Base-by-base conservation (phyloP, 1,140 invertebrate species). In the Copidosoma floridanum region DNA sequence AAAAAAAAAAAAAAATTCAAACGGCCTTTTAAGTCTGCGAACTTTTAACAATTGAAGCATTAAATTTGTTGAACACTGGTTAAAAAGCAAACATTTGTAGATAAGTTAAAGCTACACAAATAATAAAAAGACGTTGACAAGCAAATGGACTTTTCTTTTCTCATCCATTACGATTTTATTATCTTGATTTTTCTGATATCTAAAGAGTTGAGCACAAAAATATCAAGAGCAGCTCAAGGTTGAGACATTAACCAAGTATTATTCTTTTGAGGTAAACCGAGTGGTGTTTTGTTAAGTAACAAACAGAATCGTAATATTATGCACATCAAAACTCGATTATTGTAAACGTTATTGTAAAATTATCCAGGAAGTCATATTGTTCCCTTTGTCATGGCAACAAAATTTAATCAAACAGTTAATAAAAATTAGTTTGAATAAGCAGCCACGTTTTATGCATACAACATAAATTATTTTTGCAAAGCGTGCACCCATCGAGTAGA, bases 401-500 rank as follows among this genome's bases (percentile, higher is more conserved):
- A n/a, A n/a, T n/a, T n/a, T n/a, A n/a, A n/a, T n/a, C n/a, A n/a
- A n/a, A n/a, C n/a, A n/a, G n/a, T n/a, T n/a, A n/a, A n/a, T n/a
- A n/a, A n/a, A n/a, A n/a, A n/a, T n/a, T n/a, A n/a, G n/a, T n/a
- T n/a, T n/a, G n/a, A n/a, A n/a, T n/a, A n/a, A n/a, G n/a, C n/a
- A n/a, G n/a, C n/a, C n/a, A n/a, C n/a, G n/a, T n/a, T n/a, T n/a
- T n/a, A n/a, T n/a, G n/a, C n/a, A n/a, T n/a, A n/a, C 11, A 35
- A 43, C 38, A 46, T 23, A 23, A 38, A 21, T 24, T 61, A 60
- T 65, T 46, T 35, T 48, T 65, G 65, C 62, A 72, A 75, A 67
- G 55, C 74, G 74, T 75, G 73, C 75, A 75, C 60, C 66, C 52
- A 68, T 69, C 60, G 67, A 74, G 61, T 37, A 57, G 32, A 61